Conservation (phyloP, 2,888 invertebrate species). For the Eumacrocentrus americanus region DNA sequence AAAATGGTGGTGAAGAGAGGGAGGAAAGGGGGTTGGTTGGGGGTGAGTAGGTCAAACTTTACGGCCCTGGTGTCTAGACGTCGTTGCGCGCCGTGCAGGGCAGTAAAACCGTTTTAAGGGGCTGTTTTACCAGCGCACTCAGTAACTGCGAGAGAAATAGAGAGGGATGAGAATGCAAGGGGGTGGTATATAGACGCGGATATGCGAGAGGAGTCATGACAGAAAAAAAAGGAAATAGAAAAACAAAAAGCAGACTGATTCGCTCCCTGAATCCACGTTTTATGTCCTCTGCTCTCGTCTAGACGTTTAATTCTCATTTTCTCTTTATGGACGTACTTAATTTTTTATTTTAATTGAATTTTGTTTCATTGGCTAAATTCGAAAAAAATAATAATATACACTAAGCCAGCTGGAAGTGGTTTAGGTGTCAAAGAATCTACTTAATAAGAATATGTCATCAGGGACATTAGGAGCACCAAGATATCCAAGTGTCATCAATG, state of each 20-base stretch:
- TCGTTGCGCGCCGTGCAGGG: slow-evolving; percentile 59
- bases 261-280: slow-evolving; percentile 34
- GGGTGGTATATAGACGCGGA: slow-evolving; percentile 18
- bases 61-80: slow-evolving; percentile 61
- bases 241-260: slow-evolving; percentile 27
- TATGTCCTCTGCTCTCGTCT: slow-evolving; percentile 35
- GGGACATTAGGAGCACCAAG: slow-evolving; percentile 17
- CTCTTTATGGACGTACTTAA: slow-evolving; percentile 3
- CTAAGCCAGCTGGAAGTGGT: slow-evolving; percentile 6
- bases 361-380: too few relatives aligned
- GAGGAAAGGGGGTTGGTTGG: slow-evolving; percentile 39
- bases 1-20: slow-evolving; percentile 19
- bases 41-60: slow-evolving; percentile 62
- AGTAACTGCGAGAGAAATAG: slow-evolving; percentile 49
- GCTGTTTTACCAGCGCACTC: slow-evolving; percentile 60
- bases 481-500: slow-evolving; percentile 30
- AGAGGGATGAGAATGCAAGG: slow-evolving; percentile 7
- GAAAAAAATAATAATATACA: not conserved
- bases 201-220: slow-evolving; percentile 14
- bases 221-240: slow-evolving; percentile 21
- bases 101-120: slow-evolving; percentile 62
- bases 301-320: slow-evolving; percentile 37
- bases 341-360: slow-evolving; percentile 19
- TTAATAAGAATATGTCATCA: slow-evolving; percentile 23
- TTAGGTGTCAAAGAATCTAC: slow-evolving; percentile 3